phyloP scores from a whole-genome alignment of 2,113 vertebrate species.

The Sinosuthora webbiana region DNA sequence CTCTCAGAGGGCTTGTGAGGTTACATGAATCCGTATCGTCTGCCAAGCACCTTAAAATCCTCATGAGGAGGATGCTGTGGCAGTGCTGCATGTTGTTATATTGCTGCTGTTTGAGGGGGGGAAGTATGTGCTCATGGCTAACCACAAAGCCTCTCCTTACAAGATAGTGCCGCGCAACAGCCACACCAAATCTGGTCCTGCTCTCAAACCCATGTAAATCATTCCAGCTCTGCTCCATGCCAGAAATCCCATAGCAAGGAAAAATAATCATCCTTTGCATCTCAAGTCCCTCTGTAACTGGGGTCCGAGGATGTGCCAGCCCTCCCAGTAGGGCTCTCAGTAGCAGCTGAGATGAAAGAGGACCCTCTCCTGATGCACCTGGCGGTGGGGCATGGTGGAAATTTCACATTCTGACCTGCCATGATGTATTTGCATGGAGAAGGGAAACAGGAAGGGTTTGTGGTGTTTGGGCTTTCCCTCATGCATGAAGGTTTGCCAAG shows the following conservation, averaged over 20 bases:
- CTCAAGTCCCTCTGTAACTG: not conserved
- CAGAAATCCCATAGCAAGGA: not conserved
- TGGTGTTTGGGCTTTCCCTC: not conserved
- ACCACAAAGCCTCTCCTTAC: not conserved
- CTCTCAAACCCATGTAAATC: not conserved
- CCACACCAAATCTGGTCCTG: not conserved
- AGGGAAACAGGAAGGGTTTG: not conserved
- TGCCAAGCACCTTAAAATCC: conserved; percentile 9
- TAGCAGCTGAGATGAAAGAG: not conserved
- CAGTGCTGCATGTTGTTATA: not conserved
- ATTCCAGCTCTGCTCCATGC: not conserved
- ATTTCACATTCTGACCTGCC: not conserved
- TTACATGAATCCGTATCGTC: not conserved
- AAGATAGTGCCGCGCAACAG: fast-evolving
- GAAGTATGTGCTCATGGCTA: not conserved
- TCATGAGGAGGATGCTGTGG: not conserved
- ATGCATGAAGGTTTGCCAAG: not conserved
- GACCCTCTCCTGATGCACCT: not conserved
- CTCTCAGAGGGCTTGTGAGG: not conserved
- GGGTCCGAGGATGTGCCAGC: not conserved
- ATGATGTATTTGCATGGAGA: not conserved
- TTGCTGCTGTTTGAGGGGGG: not conserved
- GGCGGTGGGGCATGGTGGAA: not conserved
- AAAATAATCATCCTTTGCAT: not conserved
- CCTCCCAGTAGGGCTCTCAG: not conserved